Evolutionary conservation across 2,113 vertebrate genomes (phyloP), one percentile per base, ranked within the genome.

Genomic region (Salvelinus sp.): DNA sequence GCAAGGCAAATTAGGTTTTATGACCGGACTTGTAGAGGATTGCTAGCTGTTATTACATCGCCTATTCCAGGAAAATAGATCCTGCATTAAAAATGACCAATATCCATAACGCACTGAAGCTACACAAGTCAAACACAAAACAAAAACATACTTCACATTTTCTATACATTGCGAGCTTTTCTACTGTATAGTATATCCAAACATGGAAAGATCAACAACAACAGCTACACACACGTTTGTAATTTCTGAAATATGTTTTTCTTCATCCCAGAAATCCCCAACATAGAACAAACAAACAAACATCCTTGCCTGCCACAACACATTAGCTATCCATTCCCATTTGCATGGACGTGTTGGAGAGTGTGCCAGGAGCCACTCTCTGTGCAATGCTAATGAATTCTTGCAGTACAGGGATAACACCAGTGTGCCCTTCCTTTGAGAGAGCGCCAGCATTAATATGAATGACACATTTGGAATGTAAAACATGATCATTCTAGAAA

Each of bases 391-490:
- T 92, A 92, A 93, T 91, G 87, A 90, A 89, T 78, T 89, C 83
- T 90, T 91, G 92, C 85, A 86, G 85, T 74, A 74, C 69, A 75
- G 70, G 90, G 92, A 93, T 93, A 91, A 92, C 89, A 86, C 83
- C 81, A 70, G 57, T 81, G 83, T 79, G 73, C 78, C 78, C 83
- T 82, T 78, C 77, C 83, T 90, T 81, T 91, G 88, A 91, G 81
- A 71, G 28, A 1, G 25, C 66, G 90, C 91, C 91, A 93, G 76
- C 85, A 83, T 87, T 91, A 87, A 91, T 91, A 90, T 91, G 85
- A 90, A 90, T 88, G 87, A 90, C 85, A 92, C 90, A 89, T 92
- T 92, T 92, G 91, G 88, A 91, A 91, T 91, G 88, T 91, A 92
- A 89, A 92, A 93, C 91, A 88, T 89, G 88, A 89, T 90, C 85